Evolutionary conservation across 2,888 invertebrate genomes (phyloP).

Genomic region (Prosopocoilus inquinatus): DNA sequence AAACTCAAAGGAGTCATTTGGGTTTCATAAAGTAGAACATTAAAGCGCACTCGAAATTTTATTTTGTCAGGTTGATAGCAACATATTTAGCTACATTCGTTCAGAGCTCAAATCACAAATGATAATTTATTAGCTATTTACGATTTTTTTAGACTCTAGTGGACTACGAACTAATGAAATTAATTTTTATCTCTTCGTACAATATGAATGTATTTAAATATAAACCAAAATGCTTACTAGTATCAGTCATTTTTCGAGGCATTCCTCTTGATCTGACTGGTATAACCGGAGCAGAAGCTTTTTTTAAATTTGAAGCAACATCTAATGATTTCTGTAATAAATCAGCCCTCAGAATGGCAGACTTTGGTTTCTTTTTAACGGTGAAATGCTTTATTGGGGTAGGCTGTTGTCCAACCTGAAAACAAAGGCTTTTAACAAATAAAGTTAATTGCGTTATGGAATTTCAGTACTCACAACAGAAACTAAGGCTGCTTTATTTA

Average conservation of each 20-base stretch:
- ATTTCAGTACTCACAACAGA: slow-evolving; percentile 64
- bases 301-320: slow-evolving; percentile 84
- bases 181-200: too few species aligned
- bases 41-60: too few species aligned
- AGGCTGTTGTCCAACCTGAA: slow-evolving; percentile 75
- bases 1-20: too few species aligned
- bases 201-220: too few species aligned
- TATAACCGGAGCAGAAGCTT: slow-evolving; percentile 83
- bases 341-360: slow-evolving; percentile 85
- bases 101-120: too few species aligned
- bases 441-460: not conserved
- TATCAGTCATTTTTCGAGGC: slow-evolving; percentile 96
- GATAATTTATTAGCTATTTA: too few species aligned
- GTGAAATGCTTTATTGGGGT: slow-evolving; percentile 89
- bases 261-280: slow-evolving; percentile 83
- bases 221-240: slow-evolving; percentile 59
- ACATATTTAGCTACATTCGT: too few species aligned
- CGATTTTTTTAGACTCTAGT: too few species aligned
- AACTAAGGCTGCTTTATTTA: slow-evolving; percentile 88
- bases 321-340: slow-evolving; percentile 88
- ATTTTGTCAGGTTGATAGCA: too few species aligned
- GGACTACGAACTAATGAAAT: too few species aligned
- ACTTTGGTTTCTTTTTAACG: slow-evolving; percentile 90
- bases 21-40: too few species aligned
- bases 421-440: not conserved